Evolutionary conservation across 37 sponge, comb jelly and placozoan species (phyloP).

Genomic region (Tethya wilhelma): DNA sequence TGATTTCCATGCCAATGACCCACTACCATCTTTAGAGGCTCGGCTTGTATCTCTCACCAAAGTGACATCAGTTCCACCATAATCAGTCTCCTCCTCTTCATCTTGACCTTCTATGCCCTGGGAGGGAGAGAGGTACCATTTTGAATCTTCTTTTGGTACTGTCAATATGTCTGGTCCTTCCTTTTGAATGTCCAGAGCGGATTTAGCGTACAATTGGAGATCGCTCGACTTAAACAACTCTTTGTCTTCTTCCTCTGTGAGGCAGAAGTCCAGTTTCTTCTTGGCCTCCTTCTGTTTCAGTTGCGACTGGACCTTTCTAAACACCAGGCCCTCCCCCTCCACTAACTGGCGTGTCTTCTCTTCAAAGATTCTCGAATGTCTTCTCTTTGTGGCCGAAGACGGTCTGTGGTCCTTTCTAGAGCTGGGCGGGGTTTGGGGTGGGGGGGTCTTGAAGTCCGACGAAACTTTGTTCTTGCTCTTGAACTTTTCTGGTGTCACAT

Average conservation of each 20-base stretch:
- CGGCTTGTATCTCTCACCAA: too few species aligned
- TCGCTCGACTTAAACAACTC: not conserved
- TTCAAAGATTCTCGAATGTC: constrained; percentile 30
- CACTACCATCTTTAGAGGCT: constrained; percentile 15
- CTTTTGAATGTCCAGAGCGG: not conserved
- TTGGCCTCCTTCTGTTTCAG: not conserved
- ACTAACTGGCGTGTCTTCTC: constrained; percentile 3
- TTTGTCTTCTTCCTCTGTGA: too few species aligned
- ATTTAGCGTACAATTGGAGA: not conserved
- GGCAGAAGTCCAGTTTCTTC: too few species aligned
- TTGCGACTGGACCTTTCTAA: constrained; percentile 9
- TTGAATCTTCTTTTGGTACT: not conserved
- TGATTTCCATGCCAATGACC: constrained; percentile 26
- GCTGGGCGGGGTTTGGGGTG: not conserved
- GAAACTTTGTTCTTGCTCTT: not conserved
- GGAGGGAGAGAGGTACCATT: not conserved
- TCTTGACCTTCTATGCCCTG: not conserved
- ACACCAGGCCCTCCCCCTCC: constrained; percentile 37
- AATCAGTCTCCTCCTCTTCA: constrained; percentile 5
- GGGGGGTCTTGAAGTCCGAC: not conserved
- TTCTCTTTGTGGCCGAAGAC: constrained; percentile 18
- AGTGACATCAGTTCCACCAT: not conserved
- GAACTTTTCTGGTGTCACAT: not conserved
- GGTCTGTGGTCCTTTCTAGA: not conserved
- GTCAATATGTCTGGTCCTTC: not conserved